Conservation (phyloP, 1,140 invertebrate genomes). For the Calycopis cecrops region DNA sequence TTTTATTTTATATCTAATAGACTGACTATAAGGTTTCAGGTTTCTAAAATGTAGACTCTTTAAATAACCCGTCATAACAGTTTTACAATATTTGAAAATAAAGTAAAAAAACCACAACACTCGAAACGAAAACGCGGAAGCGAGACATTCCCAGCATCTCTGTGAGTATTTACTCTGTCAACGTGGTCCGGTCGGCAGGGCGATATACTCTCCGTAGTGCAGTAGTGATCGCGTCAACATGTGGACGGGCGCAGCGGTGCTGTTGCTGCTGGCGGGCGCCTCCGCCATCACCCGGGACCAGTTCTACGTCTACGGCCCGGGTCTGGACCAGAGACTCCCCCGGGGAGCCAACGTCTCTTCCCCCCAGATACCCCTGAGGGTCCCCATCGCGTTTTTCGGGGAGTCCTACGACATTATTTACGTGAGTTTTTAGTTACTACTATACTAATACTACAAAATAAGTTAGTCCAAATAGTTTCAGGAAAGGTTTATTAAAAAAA, state of each 20-base stretch:
- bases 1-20: no score
- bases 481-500: no score
- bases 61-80: no score
- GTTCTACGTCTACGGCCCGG: slow-evolving; percentile 59
- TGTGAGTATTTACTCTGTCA: background rate
- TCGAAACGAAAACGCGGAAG: no score
- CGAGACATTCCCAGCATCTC: background rate
- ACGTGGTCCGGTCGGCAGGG: background rate
- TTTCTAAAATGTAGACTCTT: no score
- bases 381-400: slow-evolving; percentile 83
- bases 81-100: no score
- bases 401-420: slow-evolving; percentile 82
- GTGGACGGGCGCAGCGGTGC: slow-evolving; percentile 50
- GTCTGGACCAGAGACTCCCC: slow-evolving; percentile 57
- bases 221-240: slow-evolving; percentile 34
- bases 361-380: slow-evolving; percentile 65
- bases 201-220: slow-evolving; percentile 10
- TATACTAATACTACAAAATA: no score
- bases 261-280: slow-evolving; percentile 36
- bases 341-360: slow-evolving; percentile 65
- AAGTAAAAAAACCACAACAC: no score
- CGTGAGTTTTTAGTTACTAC: slow-evolving; percentile 79
- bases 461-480: no score
- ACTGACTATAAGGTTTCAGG: no score
- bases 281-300: slow-evolving; percentile 51